Percentiles rank a stretch among this genome's conserved stretches.
phyloP scores from a whole-genome alignment of 1,140 invertebrate genomes.

The Penaeus chinensis region DNA sequence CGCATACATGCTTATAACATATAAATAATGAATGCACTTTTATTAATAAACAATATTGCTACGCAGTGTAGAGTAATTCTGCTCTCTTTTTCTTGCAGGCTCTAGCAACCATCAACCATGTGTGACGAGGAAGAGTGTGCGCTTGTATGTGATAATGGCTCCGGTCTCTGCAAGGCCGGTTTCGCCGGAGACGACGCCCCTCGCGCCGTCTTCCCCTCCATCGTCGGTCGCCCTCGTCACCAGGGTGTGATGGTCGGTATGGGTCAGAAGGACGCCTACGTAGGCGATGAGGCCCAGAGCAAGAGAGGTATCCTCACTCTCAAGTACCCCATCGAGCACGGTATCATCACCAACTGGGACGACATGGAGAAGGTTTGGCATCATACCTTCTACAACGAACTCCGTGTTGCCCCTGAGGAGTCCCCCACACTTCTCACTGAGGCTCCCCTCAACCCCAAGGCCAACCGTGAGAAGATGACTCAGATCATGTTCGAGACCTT shows the following conservation, averaged over 20 bases:
- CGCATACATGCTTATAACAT: no score
- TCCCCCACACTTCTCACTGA: constrained; percentile 90
- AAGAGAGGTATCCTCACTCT: constrained; percentile 77
- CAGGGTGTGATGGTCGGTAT: constrained; percentile 95
- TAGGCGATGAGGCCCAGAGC: constrained; percentile 95
- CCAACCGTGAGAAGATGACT: constrained; percentile 91
- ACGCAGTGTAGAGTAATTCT: no score
- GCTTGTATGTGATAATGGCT: not conserved
- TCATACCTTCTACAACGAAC: constrained; percentile 95
- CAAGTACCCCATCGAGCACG: constrained; percentile 72
- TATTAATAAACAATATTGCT: no score
- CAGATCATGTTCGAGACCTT: constrained; percentile 75
- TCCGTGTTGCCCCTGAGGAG: constrained; percentile 94
- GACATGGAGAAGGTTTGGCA: constrained; percentile 99
- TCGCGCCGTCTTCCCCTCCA: constrained; percentile 93
- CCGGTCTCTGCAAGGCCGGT: constrained; percentile 71
- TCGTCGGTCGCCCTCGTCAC: constrained; percentile 91
- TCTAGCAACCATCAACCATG: constrained; percentile 67
- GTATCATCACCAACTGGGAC: constrained; percentile 96
- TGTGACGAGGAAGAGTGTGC: constrained; percentile 74
- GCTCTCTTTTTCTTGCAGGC: not conserved
- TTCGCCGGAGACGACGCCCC: constrained; percentile 84
- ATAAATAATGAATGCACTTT: no score
- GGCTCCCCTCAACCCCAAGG: constrained; percentile 91
- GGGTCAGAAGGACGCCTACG: constrained; percentile 97